Evolutionary conservation across 2,113 vertebrate species (phyloP).

Genomic region (Pelobates fuscus): DNA sequence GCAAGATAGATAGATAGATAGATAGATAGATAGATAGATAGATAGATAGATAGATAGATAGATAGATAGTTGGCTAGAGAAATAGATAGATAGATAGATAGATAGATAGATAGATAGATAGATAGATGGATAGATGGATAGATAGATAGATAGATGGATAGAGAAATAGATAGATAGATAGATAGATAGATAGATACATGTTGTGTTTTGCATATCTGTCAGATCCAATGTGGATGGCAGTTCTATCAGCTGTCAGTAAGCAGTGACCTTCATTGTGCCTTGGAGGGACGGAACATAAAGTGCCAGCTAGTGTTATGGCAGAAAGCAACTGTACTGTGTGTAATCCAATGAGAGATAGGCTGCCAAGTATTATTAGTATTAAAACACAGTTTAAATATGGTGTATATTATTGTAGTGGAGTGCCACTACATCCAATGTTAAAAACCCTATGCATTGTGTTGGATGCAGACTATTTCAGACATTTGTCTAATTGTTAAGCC

Average conservation of each 20-base stretch:
- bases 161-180: neutral
- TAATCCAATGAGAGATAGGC: neutral
- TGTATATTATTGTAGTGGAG: neutral
- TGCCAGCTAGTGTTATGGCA: neutral
- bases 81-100: too few species aligned
- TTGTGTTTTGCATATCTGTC: neutral
- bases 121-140: neutral
- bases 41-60: too few species aligned
- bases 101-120: too few species aligned
- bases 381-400: neutral
- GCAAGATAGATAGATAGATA: too few species aligned
- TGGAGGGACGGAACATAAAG: constrained; percentile 22
- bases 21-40: too few species aligned
- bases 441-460: too few species aligned
- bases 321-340: neutral
- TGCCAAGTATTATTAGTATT: neutral
- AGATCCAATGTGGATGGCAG: neutral
- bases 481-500: too few species aligned
- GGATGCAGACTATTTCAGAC: too few species aligned
- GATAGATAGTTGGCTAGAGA: too few species aligned
- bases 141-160: neutral
- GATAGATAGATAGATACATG: neutral
- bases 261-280: constrained; percentile 37
- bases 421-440: neutral
- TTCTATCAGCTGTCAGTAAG: constrained; percentile 6